phyloP scores from a whole-genome alignment of 2,888 invertebrate species.

The Mesorhabditis spiculigera region DNA sequence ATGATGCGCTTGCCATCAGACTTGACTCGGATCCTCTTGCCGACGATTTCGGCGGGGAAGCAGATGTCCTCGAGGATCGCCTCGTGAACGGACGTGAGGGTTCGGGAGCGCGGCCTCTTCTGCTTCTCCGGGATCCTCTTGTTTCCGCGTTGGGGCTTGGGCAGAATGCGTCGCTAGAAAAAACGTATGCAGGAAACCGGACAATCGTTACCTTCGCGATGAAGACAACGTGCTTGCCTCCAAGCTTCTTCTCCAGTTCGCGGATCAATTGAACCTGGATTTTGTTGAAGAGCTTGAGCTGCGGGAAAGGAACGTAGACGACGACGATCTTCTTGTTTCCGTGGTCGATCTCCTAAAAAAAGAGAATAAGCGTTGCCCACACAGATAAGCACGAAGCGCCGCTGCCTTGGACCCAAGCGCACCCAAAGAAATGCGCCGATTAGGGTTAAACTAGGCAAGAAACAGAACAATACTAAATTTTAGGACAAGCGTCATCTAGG shows the following conservation, averaged over 20 bases:
- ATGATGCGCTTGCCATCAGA: constrained; percentile 91
- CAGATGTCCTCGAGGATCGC: constrained; percentile 94
- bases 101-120: constrained; percentile 75
- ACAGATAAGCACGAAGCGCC: too few relatives aligned
- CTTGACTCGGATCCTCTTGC: constrained; percentile 91
- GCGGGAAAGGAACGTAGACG: constrained; percentile 97
- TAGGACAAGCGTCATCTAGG: too few relatives aligned
- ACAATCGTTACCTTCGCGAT: constrained; percentile 68
- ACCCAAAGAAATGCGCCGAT: too few relatives aligned
- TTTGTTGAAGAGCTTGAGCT: constrained; percentile 93
- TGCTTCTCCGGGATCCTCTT: constrained; percentile 68
- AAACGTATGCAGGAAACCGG: constrained; percentile 7
- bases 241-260: constrained; percentile 98
- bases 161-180: constrained; percentile 85
- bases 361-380: background rate
- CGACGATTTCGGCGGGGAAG: constrained; percentile 97
- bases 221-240: constrained; percentile 96
- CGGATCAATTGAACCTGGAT: constrained; percentile 92
- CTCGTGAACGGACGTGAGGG: constrained; percentile 93
- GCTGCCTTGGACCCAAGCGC: too few relatives aligned
- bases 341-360: constrained; percentile 76
- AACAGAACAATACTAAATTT: too few relatives aligned
- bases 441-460: too few relatives aligned
- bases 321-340: constrained; percentile 89
- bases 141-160: constrained; percentile 87